Base-by-base conservation (phyloP, 2,888 invertebrate species). In the Synanthedon andrenaeformis region DNA sequence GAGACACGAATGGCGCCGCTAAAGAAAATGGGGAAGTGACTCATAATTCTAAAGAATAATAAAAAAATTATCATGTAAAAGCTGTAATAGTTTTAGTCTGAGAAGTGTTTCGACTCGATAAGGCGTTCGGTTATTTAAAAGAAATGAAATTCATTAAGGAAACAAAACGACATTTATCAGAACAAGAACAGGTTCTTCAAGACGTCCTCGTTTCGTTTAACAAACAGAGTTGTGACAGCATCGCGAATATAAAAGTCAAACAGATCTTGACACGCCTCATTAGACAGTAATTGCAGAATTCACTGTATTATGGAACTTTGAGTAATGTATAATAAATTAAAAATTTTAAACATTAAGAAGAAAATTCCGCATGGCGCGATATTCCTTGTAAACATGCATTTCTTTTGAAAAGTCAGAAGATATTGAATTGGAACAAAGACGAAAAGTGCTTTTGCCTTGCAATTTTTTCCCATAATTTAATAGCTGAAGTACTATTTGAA, bases 201-300 rank as follows among this genome's bases (percentile, higher is more conserved):
- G 69, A 66, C 67, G 74, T 71, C 70, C 74, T 70, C 69, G 69
- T 76, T 80, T 73, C 65, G 58, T 68, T 74, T 68, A 66, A 66
- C 68, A 74, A 75, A 72, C 64, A 65, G 62, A 65, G 61, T 61
- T 72, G 66, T 70, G 72, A 72, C 72, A 72, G 65, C 62, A 65
- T 56, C 56, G 63, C 58, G 57, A 67, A 67, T 58, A 55, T 50
- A 50, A 49, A 49, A 23, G 17, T 23, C 14, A 49, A 49, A 49
- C 49, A 49, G 19, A 14, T 49, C 49, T 49, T 17, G 23, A 17
- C 23, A 14, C 23, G 23, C 49, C 23, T 49, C 17, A 23, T 49
- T 49, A 23, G 49, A 19, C 19, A 49, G 49, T n/a, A n/a, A n/a
- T 19, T 49, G 23, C 13, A 49, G 23, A 11, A 17, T 19, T 45